Base-by-base conservation (phyloP, 2,888 invertebrate species). In the Antheraea yamamai region DNA sequence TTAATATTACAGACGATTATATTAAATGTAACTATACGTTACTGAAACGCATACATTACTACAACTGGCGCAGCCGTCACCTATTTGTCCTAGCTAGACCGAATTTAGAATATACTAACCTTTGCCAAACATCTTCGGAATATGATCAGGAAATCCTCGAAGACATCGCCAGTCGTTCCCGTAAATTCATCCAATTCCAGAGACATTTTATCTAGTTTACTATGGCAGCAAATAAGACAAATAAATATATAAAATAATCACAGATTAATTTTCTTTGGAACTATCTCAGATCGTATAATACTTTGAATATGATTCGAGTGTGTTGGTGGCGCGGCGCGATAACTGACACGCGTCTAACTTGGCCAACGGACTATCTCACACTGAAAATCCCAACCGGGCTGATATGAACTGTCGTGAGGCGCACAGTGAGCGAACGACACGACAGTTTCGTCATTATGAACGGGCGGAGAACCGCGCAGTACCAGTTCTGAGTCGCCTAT, bases 121-220 rank as follows among this genome's bases (percentile, higher is more conserved):
- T 96, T 96, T 92, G 95, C 95, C 91, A 96, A 95, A 86, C 96
- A 95, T 84, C 96, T 96, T 81, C 96, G 96, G 87, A 96, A 96
- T 86, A 97, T 95, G 83, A 96, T 91, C 85, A 97, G 95, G 91
- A 97, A 97, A 91, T 97, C 97, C 88, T 96, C 97, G 90, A 97
- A 95, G 83, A 97, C 96, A 91, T 97, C 97, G 82, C 97, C 97
- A 81, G 96, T 95, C 86, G 95, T 89, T 82, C 95, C 94, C 83
- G 95, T 90, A 51, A 96, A 89, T 81, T 96, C 95, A 88, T 96
- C 97, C 87, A 96, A 95, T 86, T 97, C 97, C 87, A 96, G 90
- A 86, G 96, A 96, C 96, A 97, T 96, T 87, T 92, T 95, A 80
- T 88, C 78, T 84, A 84, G 75, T 87, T 88, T 86, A 86, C 81